Conservation (phyloP, 2,888 invertebrate species). For the Chrysopilus asiliformis region DNA sequence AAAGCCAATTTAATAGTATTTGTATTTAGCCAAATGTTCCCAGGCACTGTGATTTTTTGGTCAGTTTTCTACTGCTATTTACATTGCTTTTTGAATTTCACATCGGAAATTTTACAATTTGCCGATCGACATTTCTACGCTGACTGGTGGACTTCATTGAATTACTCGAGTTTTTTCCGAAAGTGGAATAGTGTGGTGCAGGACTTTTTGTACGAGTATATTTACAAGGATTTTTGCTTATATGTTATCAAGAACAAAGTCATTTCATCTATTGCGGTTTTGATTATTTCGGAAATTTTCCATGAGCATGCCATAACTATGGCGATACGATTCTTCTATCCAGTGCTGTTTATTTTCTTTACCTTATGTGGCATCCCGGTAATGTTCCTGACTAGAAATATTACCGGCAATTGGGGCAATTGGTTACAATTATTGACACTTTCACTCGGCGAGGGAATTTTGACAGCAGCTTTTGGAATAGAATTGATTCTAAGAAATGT, state of each 20-base stretch:
- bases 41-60: slow-evolving; percentile 51
- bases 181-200: slow-evolving; percentile 85
- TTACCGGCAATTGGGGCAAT: too few relatives aligned
- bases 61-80: slow-evolving; percentile 68
- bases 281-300: slow-evolving; percentile 62
- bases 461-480: too few relatives aligned
- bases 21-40: slow-evolving; percentile 54
- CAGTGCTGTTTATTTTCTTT: slow-evolving; percentile 63
- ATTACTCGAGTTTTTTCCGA: slow-evolving; percentile 63
- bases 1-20: slow-evolving; percentile 39
- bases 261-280: slow-evolving; percentile 45
- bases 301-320: slow-evolving; percentile 72
- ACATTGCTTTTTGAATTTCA: slow-evolving; percentile 81
- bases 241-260: slow-evolving; percentile 29
- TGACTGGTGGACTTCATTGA: slow-evolving; percentile 82
- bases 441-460: too few relatives aligned
- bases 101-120: slow-evolving; percentile 72
- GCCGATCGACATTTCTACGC: slow-evolving; percentile 65
- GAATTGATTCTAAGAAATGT: too few relatives aligned
- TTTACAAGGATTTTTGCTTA: slow-evolving; percentile 56
- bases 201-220: slow-evolving; percentile 76
- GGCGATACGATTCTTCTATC: slow-evolving; percentile 72
- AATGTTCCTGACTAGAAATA: too few relatives aligned
- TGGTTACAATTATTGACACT: too few relatives aligned
- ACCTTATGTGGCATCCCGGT: too few relatives aligned